These are phyloP conservation scores for Sebastes iracundus DNA, from an alignment of 2,797 vertebrate genomes.

Conservation along the genomic window DNA sequence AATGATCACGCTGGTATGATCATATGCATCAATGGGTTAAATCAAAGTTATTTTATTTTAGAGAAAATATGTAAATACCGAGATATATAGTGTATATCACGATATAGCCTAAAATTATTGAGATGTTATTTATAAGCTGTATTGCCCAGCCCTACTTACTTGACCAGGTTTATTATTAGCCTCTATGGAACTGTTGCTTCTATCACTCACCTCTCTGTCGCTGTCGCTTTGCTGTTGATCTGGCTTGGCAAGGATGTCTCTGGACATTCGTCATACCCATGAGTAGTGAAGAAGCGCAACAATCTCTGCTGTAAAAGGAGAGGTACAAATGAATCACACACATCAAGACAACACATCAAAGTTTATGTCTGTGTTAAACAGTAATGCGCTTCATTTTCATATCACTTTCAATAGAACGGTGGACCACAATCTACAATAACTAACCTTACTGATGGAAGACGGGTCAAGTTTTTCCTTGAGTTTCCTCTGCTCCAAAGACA, in stretches of 20 bases:
- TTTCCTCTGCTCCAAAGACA: conserved; percentile 73
- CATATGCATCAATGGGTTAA: too few species aligned
- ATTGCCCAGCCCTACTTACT: too few species aligned
- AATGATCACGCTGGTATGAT: too few species aligned
- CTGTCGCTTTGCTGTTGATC: conserved; percentile 58
- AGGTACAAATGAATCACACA: background rate
- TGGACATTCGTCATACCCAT: conserved; percentile 62
- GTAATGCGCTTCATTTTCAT: too few species aligned
- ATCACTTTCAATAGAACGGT: background rate
- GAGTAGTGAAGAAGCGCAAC: conserved; percentile 7
- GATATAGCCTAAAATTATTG: accelerated
- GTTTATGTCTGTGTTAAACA: background rate
- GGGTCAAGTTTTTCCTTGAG: conserved; percentile 54
- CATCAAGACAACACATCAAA: background rate
- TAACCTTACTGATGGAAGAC: conserved; percentile 49
- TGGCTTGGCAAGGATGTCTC: conserved; percentile 59
- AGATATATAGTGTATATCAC: accelerated
- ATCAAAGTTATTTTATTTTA: too few species aligned
- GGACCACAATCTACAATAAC: background rate
- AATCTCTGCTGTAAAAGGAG: conserved; percentile 43
- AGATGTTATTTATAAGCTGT: too few species aligned
- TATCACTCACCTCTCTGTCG: conserved; percentile 58
- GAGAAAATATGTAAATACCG: accelerated
- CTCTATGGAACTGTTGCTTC: background rate
- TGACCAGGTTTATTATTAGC: background rate